Base-by-base conservation (phyloP, 2,797 vertebrate species). In the Sebastes oblongus region DNA sequence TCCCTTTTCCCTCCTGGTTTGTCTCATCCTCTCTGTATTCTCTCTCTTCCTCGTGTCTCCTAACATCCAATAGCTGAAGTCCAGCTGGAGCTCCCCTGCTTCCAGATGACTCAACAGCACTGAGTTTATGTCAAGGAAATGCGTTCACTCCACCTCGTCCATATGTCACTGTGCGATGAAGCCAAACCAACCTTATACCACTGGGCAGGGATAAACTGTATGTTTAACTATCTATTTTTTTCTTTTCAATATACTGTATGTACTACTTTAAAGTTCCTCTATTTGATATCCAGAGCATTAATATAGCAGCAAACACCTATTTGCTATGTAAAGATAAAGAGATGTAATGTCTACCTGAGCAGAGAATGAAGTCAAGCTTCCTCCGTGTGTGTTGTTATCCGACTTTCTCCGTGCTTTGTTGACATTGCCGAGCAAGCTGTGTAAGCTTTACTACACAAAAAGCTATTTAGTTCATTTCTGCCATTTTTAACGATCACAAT, bases 81-180 rank as follows among this genome's bases (percentile, higher is more conserved):
- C 82, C 64, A 66, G 73, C 71, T 55, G 72, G 80, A 83, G 77
- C 80, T 73, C 75, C 76, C 70, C 67, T 79, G 80, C 75, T 85
- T 88, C 62, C 77, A 80, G 76, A 80, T 83, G 83, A 88, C 83
- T 84, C 83, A 86, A 84, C 80, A 84, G 32, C 77, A 70, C 52
- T 12, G 74, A 73, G 70, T 85, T 84, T 77, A 79, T 81, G 67
- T 84, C 61, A 79, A 39, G 52, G 72, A 80, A 74, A 64, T 12
- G 46, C 36, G 42, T 72, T 83, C 55, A 81, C 74, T 62, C 80
- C 11, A 20, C 14, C 74, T 73, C 69, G 66, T 68, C 83, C 78
- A 89, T 78, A 89, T 87, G 82, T 75, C 67, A 32, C 64, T 69
- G 64, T n/a, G 29, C 59, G 25, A 60, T 52, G 46, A 67, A 71